These are phyloP conservation scores for Piaya cayana DNA, from an alignment of 2,113 vertebrate genomes.

Conservation along the genomic window DNA sequence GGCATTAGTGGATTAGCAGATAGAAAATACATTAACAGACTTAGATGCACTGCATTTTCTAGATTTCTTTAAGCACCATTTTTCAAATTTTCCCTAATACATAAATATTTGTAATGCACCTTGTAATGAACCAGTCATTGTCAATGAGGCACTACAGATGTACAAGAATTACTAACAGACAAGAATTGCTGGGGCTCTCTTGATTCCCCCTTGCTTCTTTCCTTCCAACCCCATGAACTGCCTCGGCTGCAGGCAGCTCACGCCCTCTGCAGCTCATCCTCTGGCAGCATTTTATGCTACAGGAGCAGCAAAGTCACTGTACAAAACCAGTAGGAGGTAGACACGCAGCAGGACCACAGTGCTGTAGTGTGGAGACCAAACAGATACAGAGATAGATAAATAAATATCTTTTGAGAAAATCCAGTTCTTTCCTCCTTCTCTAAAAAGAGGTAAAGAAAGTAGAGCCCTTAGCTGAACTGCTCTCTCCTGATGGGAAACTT, in stretches of 20 bases:
- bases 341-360: background rate
- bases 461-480: background rate
- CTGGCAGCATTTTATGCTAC: background rate
- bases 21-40: background rate
- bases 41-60: background rate
- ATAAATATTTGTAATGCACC: background rate
- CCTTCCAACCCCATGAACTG: background rate
- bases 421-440: background rate
- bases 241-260: background rate
- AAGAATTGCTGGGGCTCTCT: background rate
- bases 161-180: accelerated
- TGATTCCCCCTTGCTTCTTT: background rate
- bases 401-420: background rate
- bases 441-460: background rate
- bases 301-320: background rate
- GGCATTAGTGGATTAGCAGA: background rate
- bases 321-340: background rate
- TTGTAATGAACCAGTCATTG: background rate
- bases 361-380: background rate
- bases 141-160: background rate
- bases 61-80: background rate
- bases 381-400: background rate
- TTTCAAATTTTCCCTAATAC: background rate
- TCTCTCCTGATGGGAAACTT: background rate
- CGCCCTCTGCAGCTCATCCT: background rate